A percentile compares a stretch with the other conserved stretches of the same genome.
These are phyloP conservation scores for Ophion ventricosus DNA, from an alignment of 2,888 invertebrate genomes.

Conservation along the genomic window DNA sequence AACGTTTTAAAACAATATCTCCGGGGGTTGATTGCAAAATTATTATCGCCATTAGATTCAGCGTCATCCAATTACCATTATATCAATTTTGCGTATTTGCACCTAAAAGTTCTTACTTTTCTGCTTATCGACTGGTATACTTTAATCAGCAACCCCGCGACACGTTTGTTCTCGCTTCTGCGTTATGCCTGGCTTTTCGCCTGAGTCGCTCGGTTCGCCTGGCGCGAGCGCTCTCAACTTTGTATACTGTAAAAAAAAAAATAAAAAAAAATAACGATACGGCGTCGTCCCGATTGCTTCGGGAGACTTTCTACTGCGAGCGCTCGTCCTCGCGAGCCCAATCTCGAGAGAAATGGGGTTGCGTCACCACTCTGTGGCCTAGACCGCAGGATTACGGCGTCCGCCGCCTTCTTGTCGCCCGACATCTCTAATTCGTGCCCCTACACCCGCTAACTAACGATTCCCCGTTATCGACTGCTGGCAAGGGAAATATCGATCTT, in stretches of 20 bases:
- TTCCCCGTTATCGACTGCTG: conserved; percentile 30
- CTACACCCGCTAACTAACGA: background rate
- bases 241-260: conserved; percentile 56
- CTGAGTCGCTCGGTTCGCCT: conserved; percentile 51
- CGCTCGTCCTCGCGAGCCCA: conserved; percentile 40
- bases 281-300: conserved; percentile 76
- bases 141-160: no score
- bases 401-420: conserved; percentile 23
- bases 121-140: no score
- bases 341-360: conserved; percentile 79
- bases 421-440: conserved; percentile 3
- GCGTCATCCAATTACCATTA: no score
- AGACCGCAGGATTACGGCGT: conserved; percentile 59
- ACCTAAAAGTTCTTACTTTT: no score
- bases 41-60: no score
- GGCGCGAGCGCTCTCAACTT: conserved; percentile 59
- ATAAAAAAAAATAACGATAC: no score
- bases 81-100: no score
- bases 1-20: no score
- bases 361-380: conserved; percentile 68
- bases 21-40: no score
- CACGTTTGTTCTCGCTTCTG: conserved; percentile 62
- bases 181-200: conserved; percentile 59
- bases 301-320: conserved; percentile 80
- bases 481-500: background rate